phyloP scores from a whole-genome alignment of 2,113 vertebrate genomes.

The Stegastes partitus region DNA sequence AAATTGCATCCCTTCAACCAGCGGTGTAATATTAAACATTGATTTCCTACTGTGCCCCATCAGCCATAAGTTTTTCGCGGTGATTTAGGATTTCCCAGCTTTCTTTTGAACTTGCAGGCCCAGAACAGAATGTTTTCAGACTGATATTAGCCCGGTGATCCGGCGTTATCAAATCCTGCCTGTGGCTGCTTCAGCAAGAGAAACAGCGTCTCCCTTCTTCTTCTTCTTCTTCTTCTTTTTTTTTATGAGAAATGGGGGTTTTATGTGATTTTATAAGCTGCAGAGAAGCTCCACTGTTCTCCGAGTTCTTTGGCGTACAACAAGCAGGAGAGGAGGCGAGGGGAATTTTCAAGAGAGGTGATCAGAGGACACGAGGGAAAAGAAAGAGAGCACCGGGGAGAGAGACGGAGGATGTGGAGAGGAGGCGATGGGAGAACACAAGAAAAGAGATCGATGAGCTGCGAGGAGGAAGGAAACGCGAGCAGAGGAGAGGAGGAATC shows the following conservation, averaged over 20 bases:
- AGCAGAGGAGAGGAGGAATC: conserved; percentile 55
- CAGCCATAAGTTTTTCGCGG: conserved; percentile 29
- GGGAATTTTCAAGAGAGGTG: conserved; percentile 27
- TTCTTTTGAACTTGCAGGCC: conserved; percentile 30
- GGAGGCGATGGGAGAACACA: neutral
- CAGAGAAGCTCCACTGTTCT: neutral
- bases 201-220: conserved; percentile 13
- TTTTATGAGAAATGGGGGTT: conserved; percentile 42
- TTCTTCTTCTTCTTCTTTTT: too few species aligned
- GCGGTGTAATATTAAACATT: conserved; percentile 63
- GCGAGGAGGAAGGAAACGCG: conserved; percentile 46
- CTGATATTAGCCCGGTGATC: conserved; percentile 39
- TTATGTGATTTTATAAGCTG: conserved; percentile 48
- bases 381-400: neutral
- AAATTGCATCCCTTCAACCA: conserved; percentile 55
- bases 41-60: conserved; percentile 54
- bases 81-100: conserved; percentile 46
- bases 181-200: conserved; percentile 22
- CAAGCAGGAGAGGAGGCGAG: conserved; percentile 24
- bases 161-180: conserved; percentile 37
- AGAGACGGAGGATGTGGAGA: conserved; percentile 10
- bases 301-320: neutral
- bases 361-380: conserved; percentile 28
- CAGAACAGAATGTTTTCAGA: conserved; percentile 41
- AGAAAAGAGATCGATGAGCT: conserved; percentile 48